Evolutionary conservation across 1,140 invertebrate species (phyloP), one percentile per base, ranked within the genome.

Genomic region (Aleiodes sp.): DNA sequence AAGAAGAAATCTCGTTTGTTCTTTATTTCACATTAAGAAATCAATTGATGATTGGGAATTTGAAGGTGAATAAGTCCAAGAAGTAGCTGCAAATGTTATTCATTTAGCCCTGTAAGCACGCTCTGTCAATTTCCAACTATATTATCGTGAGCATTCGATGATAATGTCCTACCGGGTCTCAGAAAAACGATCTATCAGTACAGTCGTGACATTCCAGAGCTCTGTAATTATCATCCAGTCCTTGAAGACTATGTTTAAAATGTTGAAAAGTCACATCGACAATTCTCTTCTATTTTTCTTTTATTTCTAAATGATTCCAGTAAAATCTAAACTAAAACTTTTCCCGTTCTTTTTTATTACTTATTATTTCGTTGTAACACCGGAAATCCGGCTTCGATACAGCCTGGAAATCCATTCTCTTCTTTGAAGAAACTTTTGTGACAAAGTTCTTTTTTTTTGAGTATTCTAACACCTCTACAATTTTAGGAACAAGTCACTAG

Each of bases 201-300:
- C 16, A 68, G 9, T 21, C 39, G 65, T 59, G 33, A 67, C 56
- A 67, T 68, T 60, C 57, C 65, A 28, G 57, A 39, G 59, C 41
- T 63, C 59, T 14, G 33, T 4, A 56, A 57, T 63, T 62, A 70
- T 70, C 60, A 41, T n/a, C 19, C 28, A 43, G 41, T 24, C 59
- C 59, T 70, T 63, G 61, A 57, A 19, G 31, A 14, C 4, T 21
- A 28, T 24, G 12, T 33, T 60, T 21, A 3, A n/a, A 24, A 60
- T n/a, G 64, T 43, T 16, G 37, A n/a, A 46, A 65, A 65, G 24
- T 39, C 10, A 16, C 8, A 26, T 46, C 33, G 12, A 21, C 4
- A n/a, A 26, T 63, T 21, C 9, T 8, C 6, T 10, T 62, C 12
- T 12, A 2, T 41, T n/a, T 61, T 35, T 61, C 35, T 14, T 35